A percentile compares a stretch with the other conserved stretches of the same genome.
These are phyloP conservation scores for Tanytarsus gracilentus DNA, from an alignment of 2,888 invertebrate species.

Conservation along the genomic window DNA sequence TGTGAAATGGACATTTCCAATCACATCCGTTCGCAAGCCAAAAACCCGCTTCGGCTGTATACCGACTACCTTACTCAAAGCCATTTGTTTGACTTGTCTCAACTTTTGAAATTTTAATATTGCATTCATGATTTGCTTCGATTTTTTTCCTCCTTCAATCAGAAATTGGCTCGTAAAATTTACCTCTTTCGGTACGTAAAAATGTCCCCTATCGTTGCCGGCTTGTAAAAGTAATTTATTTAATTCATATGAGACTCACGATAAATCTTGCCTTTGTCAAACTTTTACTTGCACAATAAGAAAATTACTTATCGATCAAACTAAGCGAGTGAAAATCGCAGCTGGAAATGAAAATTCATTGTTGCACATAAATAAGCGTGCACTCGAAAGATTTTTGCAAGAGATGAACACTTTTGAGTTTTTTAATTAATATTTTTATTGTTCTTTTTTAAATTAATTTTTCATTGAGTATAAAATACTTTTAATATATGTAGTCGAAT, in stretches of 20 bases:
- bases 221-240: slow-evolving; percentile 10
- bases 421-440: too few species aligned
- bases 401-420: too few species aligned
- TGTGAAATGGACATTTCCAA: slow-evolving; percentile 63
- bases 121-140: slow-evolving; percentile 18
- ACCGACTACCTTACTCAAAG: slow-evolving; percentile 33
- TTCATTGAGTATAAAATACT: too few species aligned
- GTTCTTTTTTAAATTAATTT: too few species aligned
- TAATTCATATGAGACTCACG: slow-evolving; percentile 23
- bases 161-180: neutral
- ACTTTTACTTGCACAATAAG: neutral
- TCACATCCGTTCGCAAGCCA: slow-evolving; percentile 42
- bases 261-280: neutral
- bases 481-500: too few species aligned
- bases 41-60: slow-evolving; percentile 41
- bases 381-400: too few species aligned
- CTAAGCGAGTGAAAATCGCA: neutral
- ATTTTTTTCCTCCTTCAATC: neutral
- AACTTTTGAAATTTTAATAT: slow-evolving; percentile 22
- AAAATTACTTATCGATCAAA: slow-evolving; percentile 20
- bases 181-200: neutral
- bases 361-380: too few species aligned
- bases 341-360: too few species aligned
- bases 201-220: neutral
- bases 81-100: slow-evolving; percentile 14